A percentile compares a stretch with the other conserved stretches of the same genome.
phyloP scores from a whole-genome alignment of 2,888 invertebrate genomes.

The Eucera pruinosa region DNA sequence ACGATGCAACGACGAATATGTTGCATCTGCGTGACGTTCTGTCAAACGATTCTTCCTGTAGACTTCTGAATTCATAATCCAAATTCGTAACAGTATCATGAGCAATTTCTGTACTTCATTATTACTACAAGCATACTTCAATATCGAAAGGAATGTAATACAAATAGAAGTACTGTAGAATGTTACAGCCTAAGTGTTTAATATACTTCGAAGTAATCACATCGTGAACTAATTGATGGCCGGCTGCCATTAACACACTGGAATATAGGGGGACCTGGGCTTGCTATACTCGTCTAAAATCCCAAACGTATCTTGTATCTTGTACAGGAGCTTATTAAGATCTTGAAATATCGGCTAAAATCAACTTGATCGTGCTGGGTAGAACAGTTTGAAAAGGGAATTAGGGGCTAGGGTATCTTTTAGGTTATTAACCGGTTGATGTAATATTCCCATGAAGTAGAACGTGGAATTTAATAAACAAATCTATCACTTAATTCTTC shows the following conservation, averaged over 20 bases:
- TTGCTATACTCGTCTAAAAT: slow-evolving; percentile 4
- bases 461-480: not conserved
- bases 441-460: too few species aligned
- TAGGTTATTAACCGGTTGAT: not conserved
- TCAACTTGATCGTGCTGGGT: not conserved
- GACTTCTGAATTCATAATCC: too few species aligned
- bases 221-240: slow-evolving; percentile 11
- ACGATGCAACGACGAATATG: slow-evolving; percentile 3
- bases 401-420: not conserved
- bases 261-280: not conserved
- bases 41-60: too few species aligned
- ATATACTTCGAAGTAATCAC: not conserved
- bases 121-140: too few species aligned
- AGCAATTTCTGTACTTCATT: too few species aligned
- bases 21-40: too few species aligned
- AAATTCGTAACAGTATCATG: too few species aligned
- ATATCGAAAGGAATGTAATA: too few species aligned
- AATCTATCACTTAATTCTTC: not conserved
- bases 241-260: not conserved
- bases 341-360: slow-evolving; percentile 1
- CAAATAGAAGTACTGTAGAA: not conserved
- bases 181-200: not conserved
- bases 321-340: slow-evolving; percentile 23
- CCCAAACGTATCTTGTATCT: slow-evolving; percentile 17
- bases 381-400: slow-evolving; percentile 5